phyloP scores from a whole-genome alignment of 2,113 vertebrate genomes.

The Zosterops borbonicus region DNA sequence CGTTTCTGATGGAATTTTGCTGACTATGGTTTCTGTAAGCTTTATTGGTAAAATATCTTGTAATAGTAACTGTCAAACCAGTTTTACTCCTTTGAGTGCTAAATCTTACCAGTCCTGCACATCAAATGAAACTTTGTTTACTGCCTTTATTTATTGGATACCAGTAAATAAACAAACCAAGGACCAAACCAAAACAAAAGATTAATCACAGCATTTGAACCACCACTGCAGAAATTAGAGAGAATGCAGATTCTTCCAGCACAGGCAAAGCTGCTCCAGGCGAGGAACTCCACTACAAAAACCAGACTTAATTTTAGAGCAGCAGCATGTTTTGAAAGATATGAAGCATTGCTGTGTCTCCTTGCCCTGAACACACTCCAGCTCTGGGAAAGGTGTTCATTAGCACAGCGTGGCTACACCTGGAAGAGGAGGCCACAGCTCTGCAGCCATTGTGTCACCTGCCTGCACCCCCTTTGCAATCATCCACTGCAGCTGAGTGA shows the following conservation, averaged over 20 bases:
- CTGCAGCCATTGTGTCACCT: background rate
- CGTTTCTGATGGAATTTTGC: background rate
- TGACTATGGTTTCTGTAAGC: background rate
- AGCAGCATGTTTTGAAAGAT: background rate
- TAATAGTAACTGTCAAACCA: background rate
- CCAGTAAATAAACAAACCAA: background rate
- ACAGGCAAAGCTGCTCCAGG: background rate
- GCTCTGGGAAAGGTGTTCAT: background rate
- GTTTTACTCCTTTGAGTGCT: background rate
- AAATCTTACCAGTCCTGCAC: background rate
- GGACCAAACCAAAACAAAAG: background rate
- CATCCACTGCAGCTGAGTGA: background rate
- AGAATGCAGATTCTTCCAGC: background rate
- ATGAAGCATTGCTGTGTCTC: background rate
- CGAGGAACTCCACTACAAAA: background rate
- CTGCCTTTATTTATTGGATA: background rate
- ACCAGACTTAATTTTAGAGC: background rate
- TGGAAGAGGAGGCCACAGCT: background rate
- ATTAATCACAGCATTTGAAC: background rate
- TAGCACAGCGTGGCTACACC: background rate
- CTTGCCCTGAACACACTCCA: background rate
- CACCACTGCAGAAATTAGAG: background rate
- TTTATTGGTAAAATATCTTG: background rate
- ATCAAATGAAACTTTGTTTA: background rate
- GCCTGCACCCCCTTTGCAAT: background rate